Percentiles rank a stretch among this genome's conserved stretches.
phyloP scores from a whole-genome alignment of 1,140 invertebrate genomes.

The Drosophila aff. region DNA sequence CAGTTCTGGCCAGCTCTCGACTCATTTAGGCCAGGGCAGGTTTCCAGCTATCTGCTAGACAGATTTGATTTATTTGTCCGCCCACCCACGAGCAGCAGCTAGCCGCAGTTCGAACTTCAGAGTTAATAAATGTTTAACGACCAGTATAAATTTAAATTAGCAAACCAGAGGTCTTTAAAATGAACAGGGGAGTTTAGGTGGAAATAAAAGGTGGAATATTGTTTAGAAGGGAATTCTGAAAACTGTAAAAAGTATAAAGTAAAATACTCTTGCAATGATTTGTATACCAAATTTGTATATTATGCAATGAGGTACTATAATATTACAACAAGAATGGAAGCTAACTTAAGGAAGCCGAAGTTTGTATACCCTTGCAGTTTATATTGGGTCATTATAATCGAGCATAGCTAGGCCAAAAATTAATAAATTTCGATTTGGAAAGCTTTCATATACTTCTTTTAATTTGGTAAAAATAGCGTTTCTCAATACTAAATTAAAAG shows the following conservation, averaged over 20 bases:
- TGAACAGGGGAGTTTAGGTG: slow-evolving; percentile 2
- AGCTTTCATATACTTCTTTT: too few relatives aligned
- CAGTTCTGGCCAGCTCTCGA: slow-evolving; percentile 24
- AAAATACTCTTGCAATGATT: background rate
- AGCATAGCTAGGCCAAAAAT: too few relatives aligned
- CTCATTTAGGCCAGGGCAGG: slow-evolving; percentile 25
- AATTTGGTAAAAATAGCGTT: too few relatives aligned
- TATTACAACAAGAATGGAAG: background rate
- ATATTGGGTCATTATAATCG: too few relatives aligned
- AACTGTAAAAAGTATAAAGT: background rate
- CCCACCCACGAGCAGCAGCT: slow-evolving; percentile 61
- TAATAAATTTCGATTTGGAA: too few relatives aligned
- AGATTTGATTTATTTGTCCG: slow-evolving; percentile 76
- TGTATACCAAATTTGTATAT: too few relatives aligned
- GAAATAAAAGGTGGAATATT: slow-evolving; percentile 1
- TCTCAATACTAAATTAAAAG: too few relatives aligned
- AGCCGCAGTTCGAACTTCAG: slow-evolving; percentile 42
- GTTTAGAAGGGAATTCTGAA: slow-evolving; percentile 5
- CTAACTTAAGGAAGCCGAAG: too few relatives aligned
- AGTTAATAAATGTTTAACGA: slow-evolving; percentile 62
- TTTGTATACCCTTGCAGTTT: too few relatives aligned
- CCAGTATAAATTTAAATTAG: slow-evolving; percentile 59
- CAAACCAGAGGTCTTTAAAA: slow-evolving; percentile 36
- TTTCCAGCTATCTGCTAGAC: slow-evolving; percentile 63
- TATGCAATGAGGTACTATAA: background rate